phyloP scores from a whole-genome alignment of 1,140 invertebrate species.

The Psix sp. region DNA sequence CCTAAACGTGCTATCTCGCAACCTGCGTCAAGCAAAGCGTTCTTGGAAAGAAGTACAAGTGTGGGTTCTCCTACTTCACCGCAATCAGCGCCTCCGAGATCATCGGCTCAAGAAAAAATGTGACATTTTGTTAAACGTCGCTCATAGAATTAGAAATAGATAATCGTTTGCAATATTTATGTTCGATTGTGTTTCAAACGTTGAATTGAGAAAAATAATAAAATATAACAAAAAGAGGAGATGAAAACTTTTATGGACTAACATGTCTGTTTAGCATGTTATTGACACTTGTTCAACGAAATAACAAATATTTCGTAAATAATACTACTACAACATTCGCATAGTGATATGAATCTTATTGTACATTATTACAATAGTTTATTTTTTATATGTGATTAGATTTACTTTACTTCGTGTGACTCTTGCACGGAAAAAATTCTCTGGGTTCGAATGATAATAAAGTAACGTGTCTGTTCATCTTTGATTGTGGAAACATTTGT shows the following conservation, averaged over 20 bases:
- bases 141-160: constrained; percentile 71
- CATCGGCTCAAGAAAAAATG: constrained; percentile 69
- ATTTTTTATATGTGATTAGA: constrained; percentile 51
- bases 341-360: constrained; percentile 15
- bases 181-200: no score
- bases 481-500: no score
- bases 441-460: constrained; percentile 41
- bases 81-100: constrained; percentile 59
- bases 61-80: constrained; percentile 64
- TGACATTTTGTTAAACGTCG: constrained; percentile 75
- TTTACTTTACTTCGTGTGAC: constrained; percentile 24
- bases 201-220: no score
- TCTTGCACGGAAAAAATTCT: constrained; percentile 30
- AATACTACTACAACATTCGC: no score
- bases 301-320: no score
- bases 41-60: constrained; percentile 72
- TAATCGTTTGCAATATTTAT: no score
- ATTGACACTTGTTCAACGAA: no score
- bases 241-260: no score
- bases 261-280: no score
- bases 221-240: no score
- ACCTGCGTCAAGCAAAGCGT: constrained; percentile 60
- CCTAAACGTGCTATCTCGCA: constrained; percentile 73
- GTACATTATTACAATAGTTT: constrained; percentile 47
- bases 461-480: constrained; percentile 21